Base-by-base conservation (phyloP, 1,140 invertebrate genomes). In the Brachionus rubens region DNA sequence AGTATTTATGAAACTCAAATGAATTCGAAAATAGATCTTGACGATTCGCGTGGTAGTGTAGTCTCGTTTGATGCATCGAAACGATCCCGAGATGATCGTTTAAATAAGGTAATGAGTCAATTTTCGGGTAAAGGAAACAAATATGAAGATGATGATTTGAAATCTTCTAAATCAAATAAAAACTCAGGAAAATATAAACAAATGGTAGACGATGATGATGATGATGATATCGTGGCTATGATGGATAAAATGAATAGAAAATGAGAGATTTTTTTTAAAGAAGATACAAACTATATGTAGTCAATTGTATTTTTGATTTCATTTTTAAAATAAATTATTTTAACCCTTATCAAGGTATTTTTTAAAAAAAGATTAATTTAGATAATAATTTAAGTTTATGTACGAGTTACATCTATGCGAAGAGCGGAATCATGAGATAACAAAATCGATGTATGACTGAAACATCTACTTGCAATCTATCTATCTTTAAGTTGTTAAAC, bases 141-240 rank as follows among this genome's bases (percentile, higher is more conserved):
- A 21, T 41, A 65, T 46, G 40, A 65, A 6, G 59, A 65, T 1
- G 36, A 26, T 16, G 56, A 30, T 36, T n/a, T 26, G 3, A 28
- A 40, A 21, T 46, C 26, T n/a, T n/a, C 10, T 30, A 47, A 28
- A 46, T 12, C 1, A 0, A 70, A 50, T 14, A 9, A 2, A 1
- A 70, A 50, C 14, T 16, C 43, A 26, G 46, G 10, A 3, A 50
- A 33, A 28, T 50, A 70, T 21, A 33, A 30, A n/a, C 24, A 19
- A 33, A 36, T 41, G 36, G 36, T 54, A 9, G 68, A 72, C n/a
- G 46, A 72, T 72, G 46, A 70, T 10, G 67, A 72, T 54, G 68
- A 72, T 72, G 68, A 72, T 30, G 68, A 72, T 14, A 72, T 72
- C 19, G 46, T 72, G 19, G 30, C 46, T n/a, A 72, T 72, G 68